Evolutionary conservation across 2,113 vertebrate species (phyloP).

Genomic region (Romanogobio albipinnatus): DNA sequence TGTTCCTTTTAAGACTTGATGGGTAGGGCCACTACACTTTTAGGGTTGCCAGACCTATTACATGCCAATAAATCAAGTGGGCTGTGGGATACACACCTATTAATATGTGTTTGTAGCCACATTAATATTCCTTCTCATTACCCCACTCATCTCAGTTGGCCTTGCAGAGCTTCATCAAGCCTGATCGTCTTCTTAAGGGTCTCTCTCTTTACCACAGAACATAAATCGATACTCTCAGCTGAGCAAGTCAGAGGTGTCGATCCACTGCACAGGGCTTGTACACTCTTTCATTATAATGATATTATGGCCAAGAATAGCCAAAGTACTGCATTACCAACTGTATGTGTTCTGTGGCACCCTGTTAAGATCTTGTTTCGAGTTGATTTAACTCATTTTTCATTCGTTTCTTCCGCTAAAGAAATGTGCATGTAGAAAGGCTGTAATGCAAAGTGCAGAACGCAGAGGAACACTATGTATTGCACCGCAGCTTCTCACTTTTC

Average conservation of each 20-base stretch:
- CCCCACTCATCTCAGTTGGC: not conserved
- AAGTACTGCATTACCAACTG: not conserved
- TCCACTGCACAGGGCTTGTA: conserved; percentile 8
- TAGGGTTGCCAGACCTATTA: not conserved
- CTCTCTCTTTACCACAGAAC: conserved; percentile 25
- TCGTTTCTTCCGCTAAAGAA: not conserved
- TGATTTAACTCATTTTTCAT: not conserved
- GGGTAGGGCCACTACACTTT: not conserved
- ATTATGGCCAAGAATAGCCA: not conserved
- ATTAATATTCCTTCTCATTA: conserved; percentile 11
- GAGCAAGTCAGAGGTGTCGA: conserved; percentile 17
- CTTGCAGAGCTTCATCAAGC: conserved; percentile 9
- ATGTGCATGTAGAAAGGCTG: not conserved
- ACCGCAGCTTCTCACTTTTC: conserved; percentile 30
- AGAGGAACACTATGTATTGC: conserved; percentile 5
- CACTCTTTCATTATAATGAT: conserved; percentile 5
- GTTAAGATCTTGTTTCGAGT: not conserved
- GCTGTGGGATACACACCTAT: conserved; percentile 3
- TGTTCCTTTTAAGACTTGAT: not conserved
- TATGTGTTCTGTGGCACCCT: not conserved
- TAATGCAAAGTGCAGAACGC: not conserved
- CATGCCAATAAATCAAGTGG: not conserved
- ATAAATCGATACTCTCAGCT: conserved; percentile 37
- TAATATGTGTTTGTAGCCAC: conserved; percentile 1
- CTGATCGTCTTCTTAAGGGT: conserved; percentile 14